Evolutionary conservation across 2,113 vertebrate species (phyloP), one percentile per base, ranked within the genome.

Genomic region (Blennius ocellaris): DNA sequence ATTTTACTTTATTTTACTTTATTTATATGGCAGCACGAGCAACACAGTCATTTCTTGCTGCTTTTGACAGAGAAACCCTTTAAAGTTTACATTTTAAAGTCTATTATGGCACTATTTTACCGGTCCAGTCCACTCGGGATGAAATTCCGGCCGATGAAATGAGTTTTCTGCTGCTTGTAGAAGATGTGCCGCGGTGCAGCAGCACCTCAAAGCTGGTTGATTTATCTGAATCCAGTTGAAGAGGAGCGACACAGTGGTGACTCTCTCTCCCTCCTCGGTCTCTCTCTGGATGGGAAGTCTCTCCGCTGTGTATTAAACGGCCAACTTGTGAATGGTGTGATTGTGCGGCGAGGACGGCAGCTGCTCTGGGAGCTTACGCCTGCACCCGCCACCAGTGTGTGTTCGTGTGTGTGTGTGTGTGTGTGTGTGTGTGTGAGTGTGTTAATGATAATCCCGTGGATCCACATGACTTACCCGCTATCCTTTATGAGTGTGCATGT

Each of bases 271-370:
- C 49, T 54, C 76, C 60, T 78, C 66, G 17, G 7, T n/a, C n/a
- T n/a, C n/a, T n/a, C 74, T 63, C 74, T 59, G 78, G 68, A 69
- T 43, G 41, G 69, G 53, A 77, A 76, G 80, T 55, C 79, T 21
- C 76, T 83, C 74, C 45, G 63, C 78, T 69, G 70, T 87, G 81
- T 83, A 83, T 91, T 83, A 87, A 84, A 81, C 62, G 41, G 60
- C 64, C 57, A 81, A 76, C 60, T 87, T 77, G 63, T 93, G 88
- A 93, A 92, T 90, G 73, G 68, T 41, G 40, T 85, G 85, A 91
- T 89, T 92, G 89, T 92, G 82, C 81, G 41, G 83, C 72, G 69
- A 87, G 69, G 76, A 45, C 37, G 78, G 86, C 91, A 91, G 91
- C 89, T 93, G 92, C 80, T 74, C 69, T 68, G 73, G 69, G 86